Conservation (phyloP, 2,888 invertebrate genomes). For the Agriopis aurantiaria region DNA sequence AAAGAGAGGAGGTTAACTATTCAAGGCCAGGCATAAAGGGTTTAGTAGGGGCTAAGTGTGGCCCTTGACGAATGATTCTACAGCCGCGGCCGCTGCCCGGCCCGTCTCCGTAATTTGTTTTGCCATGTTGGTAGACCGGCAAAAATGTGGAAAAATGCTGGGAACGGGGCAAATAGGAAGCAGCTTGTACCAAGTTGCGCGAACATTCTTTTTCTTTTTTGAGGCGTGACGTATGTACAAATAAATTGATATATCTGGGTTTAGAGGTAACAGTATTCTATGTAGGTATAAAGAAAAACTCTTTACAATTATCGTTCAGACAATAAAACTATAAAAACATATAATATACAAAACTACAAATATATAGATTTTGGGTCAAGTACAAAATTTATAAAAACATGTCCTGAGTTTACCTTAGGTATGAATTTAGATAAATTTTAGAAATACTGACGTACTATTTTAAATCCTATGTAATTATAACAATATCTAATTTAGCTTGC, state of each 20-base stretch:
- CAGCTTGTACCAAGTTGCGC: constrained; percentile 9
- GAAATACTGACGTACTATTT: no score
- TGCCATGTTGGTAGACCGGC: constrained; percentile 33
- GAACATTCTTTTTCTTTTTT: constrained; percentile 20
- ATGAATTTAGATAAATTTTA: no score
- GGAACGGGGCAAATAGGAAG: constrained; percentile 15
- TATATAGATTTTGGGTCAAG: no score
- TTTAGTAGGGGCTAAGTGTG: constrained; percentile 56
- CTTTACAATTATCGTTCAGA: neutral
- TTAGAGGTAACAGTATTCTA: neutral
- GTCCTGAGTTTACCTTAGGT: no score
- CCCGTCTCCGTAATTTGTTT: constrained; percentile 46
- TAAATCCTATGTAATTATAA: no score
- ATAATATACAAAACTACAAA: no score
- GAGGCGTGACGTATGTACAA: constrained; percentile 8
- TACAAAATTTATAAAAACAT: no score
- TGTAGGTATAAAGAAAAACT: neutral
- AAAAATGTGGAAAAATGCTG: constrained; percentile 27
- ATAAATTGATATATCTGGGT: neutral
- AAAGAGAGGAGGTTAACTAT: constrained; percentile 60
- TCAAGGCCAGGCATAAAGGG: constrained; percentile 58
- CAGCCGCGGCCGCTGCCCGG: constrained; percentile 14
- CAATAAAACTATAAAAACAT: no score
- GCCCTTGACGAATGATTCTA: constrained; percentile 57
- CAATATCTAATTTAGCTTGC: no score